Conservation (phyloP, 2,113 vertebrate genomes). For the Dunckerocampus dactyliophorus region DNA sequence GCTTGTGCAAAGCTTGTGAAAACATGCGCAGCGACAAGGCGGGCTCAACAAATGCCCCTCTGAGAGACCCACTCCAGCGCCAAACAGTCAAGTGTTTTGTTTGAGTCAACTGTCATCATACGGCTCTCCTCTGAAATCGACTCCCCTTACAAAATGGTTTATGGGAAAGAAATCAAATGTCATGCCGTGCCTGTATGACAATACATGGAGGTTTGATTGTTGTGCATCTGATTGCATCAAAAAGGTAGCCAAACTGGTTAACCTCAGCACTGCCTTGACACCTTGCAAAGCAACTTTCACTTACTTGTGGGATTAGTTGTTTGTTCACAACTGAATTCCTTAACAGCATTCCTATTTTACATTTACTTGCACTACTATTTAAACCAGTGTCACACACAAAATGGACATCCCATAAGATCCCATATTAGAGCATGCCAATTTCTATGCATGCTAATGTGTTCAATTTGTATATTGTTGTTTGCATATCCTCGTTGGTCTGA, state of each 20-base stretch:
- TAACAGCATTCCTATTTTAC: too few relatives aligned
- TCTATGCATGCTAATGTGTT: neutral
- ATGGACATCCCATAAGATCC: too few relatives aligned
- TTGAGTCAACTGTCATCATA: neutral
- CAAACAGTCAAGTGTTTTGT: neutral
- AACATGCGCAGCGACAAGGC: slow-evolving; percentile 22
- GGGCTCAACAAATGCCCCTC: slow-evolving; percentile 32
- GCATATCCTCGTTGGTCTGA: neutral
- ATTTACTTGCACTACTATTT: too few relatives aligned
- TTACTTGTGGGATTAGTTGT: too few relatives aligned
- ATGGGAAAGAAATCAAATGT: neutral
- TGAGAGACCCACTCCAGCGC: slow-evolving; percentile 26
- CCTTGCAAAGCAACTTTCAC: too few relatives aligned
- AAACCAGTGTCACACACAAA: too few relatives aligned
- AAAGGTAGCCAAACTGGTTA: too few relatives aligned
- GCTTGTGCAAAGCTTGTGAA: slow-evolving; percentile 9
- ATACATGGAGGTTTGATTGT: neutral
- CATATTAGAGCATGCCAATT: too few relatives aligned
- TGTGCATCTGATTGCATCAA: neutral
- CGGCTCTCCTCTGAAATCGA: neutral
- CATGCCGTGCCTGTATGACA: slow-evolving; percentile 1
- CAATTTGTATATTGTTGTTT: neutral
- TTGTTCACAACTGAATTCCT: too few relatives aligned
- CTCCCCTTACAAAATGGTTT: neutral
- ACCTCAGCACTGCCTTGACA: too few relatives aligned